Conservation (phyloP, 2,888 invertebrate genomes). For the Torymus texanus region DNA sequence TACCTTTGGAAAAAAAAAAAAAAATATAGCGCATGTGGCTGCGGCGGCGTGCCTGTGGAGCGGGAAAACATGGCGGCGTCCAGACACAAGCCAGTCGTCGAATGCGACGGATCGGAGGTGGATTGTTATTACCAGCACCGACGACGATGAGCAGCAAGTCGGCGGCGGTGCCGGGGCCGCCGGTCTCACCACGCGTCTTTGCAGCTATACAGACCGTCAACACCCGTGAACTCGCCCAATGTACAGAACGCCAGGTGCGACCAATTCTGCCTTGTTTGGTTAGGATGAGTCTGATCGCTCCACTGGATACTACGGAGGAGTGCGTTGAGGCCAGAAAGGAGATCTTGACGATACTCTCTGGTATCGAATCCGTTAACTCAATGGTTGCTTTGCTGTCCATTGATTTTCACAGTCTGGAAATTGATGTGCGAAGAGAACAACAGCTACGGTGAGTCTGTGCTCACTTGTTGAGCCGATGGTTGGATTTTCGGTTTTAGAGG, state of each 20-base stretch:
- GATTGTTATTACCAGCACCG: conserved; percentile 6
- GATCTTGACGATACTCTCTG: conserved; percentile 91
- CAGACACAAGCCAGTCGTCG: neutral
- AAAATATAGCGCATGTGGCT: too few species aligned
- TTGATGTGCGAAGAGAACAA: conserved; percentile 94
- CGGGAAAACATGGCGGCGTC: conserved; percentile 42
- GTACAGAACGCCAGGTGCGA: conserved; percentile 87
- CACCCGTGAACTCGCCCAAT: conserved; percentile 83
- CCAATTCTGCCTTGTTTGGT: conserved; percentile 94
- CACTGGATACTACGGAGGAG: conserved; percentile 89
- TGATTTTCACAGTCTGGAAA: conserved; percentile 94
- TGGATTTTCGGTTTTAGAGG: neutral
- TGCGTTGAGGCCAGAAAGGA: conserved; percentile 91
- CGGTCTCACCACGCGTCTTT: conserved; percentile 83
- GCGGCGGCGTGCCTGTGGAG: neutral
- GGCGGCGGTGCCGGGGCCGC: conserved; percentile 62
- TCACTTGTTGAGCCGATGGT: conserved; percentile 28
- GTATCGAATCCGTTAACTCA: conserved; percentile 95
- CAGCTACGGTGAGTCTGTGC: conserved; percentile 80
- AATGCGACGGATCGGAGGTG: conserved; percentile 10
- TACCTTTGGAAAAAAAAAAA: too few species aligned
- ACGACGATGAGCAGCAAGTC: too few species aligned
- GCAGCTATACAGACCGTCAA: conserved; percentile 89
- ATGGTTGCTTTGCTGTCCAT: conserved; percentile 95
- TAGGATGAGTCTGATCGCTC: conserved; percentile 92